Conservation (phyloP, 2,113 vertebrate genomes). For the Oncorhynchus keta region DNA sequence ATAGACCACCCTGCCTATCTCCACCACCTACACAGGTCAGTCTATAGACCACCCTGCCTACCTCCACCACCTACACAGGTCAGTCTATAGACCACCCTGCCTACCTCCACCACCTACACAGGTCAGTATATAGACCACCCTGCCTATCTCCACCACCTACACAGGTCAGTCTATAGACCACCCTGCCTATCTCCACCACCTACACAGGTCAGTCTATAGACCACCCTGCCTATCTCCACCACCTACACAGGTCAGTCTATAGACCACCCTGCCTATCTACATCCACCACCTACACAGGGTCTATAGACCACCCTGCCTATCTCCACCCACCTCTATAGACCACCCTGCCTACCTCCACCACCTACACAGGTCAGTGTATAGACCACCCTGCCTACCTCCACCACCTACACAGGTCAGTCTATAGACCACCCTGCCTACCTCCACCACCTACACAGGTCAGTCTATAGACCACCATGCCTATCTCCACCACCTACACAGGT, state of each 20-base stretch:
- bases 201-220: slow-evolving; percentile 33
- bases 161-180: background rate
- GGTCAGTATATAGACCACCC: slow-evolving; percentile 44
- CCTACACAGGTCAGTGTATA: slow-evolving; percentile 14
- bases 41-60: background rate
- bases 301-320: background rate
- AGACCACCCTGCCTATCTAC: background rate
- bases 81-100: background rate
- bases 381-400: background rate
- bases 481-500: slow-evolving; percentile 60
- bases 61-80: slow-evolving; percentile 36
- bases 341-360: slow-evolving; percentile 53
- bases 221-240: slow-evolving; percentile 86
- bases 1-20: background rate
- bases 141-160: slow-evolving; percentile 78
- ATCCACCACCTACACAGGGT: background rate
- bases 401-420: background rate
- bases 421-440: too few relatives aligned
- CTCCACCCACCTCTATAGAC: slow-evolving; percentile 36
- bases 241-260: slow-evolving; percentile 38
- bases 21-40: too few relatives aligned
- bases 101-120: background rate
- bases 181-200: background rate
- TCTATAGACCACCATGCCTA: slow-evolving; percentile 74
- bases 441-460: too few relatives aligned